Evolutionary conservation across 2,888 invertebrate species (phyloP), one percentile per base, ranked within the genome.

Genomic region (Drosophila putrida): DNA sequence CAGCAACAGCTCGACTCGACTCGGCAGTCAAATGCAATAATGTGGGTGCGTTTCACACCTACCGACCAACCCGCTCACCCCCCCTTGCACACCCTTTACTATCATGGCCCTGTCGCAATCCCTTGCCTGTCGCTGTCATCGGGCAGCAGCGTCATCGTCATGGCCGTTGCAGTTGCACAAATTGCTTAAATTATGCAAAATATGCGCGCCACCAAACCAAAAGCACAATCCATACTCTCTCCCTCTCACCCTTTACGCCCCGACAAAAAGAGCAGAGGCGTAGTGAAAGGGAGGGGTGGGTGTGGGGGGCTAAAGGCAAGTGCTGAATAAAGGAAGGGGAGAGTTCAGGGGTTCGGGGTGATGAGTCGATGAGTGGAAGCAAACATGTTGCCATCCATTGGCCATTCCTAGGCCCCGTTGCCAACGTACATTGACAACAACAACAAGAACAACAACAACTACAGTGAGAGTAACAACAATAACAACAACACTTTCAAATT

Each of bases 121-220:
- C 67, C 61, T 65, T 58, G 75, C 68, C 61, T 71, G 67, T 71
- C 71, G 71, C 66, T 70, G 64, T 71, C 81, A 69, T 71, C 74
- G 63, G 49, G 46, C 58, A 47, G 46, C 58, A 43, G 65, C 63
- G 31, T 60, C 63, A 46, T 46, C 66, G 54, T 27, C 61, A 49
- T 36, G 36, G 75, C 66, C 69, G 65, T 71, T 84, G 78, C 80
- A 74, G 82, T 67, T 82, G 85, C 84, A 83, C 87, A 88, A 86
- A 88, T 88, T 88, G 88, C 88, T 89, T 89, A 88, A 88, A 88
- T 88, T 89, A 88, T 88, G 88, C 88, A 88, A 88, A 89, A 86
- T 86, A 82, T 86, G 88, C 84, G 88, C 82, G 82, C 82, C 82
- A 82, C 82, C 82, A 76, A 76, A 76, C 76, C 75, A 72, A 75